Evolutionary conservation across 2,113 vertebrate species (phyloP), one percentile per base, ranked within the genome.

Genomic region (Conger conger): DNA sequence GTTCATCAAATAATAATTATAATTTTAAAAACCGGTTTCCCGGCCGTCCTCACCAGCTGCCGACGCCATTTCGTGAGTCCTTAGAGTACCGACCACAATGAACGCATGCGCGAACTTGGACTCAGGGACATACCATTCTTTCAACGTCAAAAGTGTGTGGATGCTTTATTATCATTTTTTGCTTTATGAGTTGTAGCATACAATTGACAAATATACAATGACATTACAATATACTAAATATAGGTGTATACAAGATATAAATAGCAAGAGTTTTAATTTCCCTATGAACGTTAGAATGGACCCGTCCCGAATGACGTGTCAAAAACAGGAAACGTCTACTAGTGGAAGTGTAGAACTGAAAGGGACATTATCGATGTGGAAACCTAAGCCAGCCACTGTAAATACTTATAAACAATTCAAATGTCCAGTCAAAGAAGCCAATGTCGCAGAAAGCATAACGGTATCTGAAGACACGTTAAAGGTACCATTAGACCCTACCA

Each of bases 61-160:
- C 23, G 85, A 86, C 85, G 85, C 85, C 85, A 86, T 86, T 86
- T 86, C 81, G 68, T 45, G 76, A 63, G 76, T n/a, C 68, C 81
- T 79, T 50, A 18, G 45, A 50, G 53, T 57, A 38, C 2, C 68
- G 68, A 35, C 11, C 3, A 27, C 76, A n/a, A 79, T 78, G 53
- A 23, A 45, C 85, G 85, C 85, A 83, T 83, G 85, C 81, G 85
- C 53, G 1, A 27, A 86, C 45, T 76, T 76, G 37, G 68, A 42
- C 36, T 36, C 27, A 9, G 63, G 85, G 35, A 9, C 9, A 36
- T 86, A 42, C 85, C 85, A 86, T 18, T 42, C 17, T 82, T 42
- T 36, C 63, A 8, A 16, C 54, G 27, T 60, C n/a, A 63, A 76
- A 42, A 53, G 53, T 76, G 36, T 68, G 13, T 1, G 20, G 4